These are phyloP conservation scores for Gymnoscopelus microlampas DNA, from an alignment of 2,797 vertebrate species.

Conservation along the genomic window DNA sequence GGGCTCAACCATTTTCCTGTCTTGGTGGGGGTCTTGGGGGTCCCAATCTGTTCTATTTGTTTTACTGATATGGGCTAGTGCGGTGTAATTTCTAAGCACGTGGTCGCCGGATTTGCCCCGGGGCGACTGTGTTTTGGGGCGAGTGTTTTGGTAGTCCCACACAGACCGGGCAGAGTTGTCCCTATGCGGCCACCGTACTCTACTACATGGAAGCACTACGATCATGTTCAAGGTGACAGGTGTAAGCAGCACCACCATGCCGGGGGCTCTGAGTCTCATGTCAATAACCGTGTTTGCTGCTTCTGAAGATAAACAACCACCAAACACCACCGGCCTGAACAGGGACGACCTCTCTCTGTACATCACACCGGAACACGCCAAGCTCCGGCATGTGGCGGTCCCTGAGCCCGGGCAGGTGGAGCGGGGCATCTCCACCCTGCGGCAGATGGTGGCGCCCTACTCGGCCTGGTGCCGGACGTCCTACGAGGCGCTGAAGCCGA, in stretches of 20 bases:
- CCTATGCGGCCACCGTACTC: conserved; percentile 62
- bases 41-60: too few relatives aligned
- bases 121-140: too few relatives aligned
- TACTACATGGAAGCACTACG: conserved; percentile 21
- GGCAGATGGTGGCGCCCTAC: conserved; percentile 68
- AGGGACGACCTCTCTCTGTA: conserved; percentile 77
- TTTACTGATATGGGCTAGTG: too few relatives aligned
- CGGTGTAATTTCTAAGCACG: too few relatives aligned
- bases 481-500: conserved; percentile 82
- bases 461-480: conserved; percentile 72
- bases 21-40: too few relatives aligned
- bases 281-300: conserved; percentile 52
- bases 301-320: conserved; percentile 1
- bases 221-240: conserved; percentile 75
- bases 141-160: too few relatives aligned
- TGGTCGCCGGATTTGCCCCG: too few relatives aligned
- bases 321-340: conserved; percentile 3
- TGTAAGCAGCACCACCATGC: conserved; percentile 36
- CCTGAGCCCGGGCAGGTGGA: conserved; percentile 71
- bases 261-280: conserved; percentile 19
- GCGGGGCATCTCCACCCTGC: conserved; percentile 63
- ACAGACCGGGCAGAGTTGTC: conserved; percentile 20
- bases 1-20: too few relatives aligned
- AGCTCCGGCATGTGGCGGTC: conserved; percentile 42
- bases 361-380: conserved; percentile 45